phyloP scores from a whole-genome alignment of 2,888 invertebrate species.

The Nematopogon swammerdamellus region DNA sequence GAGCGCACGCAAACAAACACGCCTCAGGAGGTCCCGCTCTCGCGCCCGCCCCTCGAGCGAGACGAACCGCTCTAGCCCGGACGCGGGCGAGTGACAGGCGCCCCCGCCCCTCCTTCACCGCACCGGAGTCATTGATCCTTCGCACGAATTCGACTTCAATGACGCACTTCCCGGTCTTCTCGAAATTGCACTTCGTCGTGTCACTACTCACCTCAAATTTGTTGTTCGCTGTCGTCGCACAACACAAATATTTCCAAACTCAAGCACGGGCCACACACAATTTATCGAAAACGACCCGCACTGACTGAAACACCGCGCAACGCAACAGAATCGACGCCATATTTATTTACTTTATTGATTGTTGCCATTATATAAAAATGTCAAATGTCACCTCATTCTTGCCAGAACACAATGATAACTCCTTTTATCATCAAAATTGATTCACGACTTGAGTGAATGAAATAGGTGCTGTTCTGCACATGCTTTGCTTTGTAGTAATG shows the following conservation, averaged over 20 bases:
- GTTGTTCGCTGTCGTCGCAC: too few relatives aligned
- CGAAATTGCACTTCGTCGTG: neutral
- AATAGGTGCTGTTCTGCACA: too few relatives aligned
- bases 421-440: too few relatives aligned
- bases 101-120: conserved; percentile 32
- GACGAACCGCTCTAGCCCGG: conserved; percentile 30
- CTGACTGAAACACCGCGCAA: conserved; percentile 2
- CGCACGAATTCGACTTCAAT: conserved; percentile 20
- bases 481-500: too few relatives aligned
- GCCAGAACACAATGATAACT: too few relatives aligned
- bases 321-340: conserved; percentile 34
- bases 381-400: too few relatives aligned
- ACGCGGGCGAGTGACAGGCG: conserved; percentile 26
- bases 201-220: too few relatives aligned
- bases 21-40: conserved; percentile 27
- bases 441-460: too few relatives aligned
- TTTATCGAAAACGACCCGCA: neutral
- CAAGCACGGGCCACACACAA: too few relatives aligned
- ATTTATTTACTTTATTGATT: conserved; percentile 36
- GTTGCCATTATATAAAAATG: neutral
- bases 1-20: conserved; percentile 12
- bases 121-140: conserved; percentile 40
- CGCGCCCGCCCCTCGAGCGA: conserved; percentile 28
- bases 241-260: too few relatives aligned
- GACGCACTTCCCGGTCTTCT: neutral